Conservation (phyloP, 2,113 vertebrate genomes). For the Alethe castanea region DNA sequence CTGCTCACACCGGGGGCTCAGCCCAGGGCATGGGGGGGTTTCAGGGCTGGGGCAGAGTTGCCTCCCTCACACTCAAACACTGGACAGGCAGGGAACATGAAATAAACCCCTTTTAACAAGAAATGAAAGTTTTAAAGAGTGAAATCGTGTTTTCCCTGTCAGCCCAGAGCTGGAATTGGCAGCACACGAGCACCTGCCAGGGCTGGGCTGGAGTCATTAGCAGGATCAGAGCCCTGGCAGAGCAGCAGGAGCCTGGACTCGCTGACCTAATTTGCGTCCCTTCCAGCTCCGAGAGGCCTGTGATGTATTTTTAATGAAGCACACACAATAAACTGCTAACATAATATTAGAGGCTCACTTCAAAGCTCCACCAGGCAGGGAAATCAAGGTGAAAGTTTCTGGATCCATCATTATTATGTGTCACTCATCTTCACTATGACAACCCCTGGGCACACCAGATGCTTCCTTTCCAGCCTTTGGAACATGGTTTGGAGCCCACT, state of each 20-base stretch:
- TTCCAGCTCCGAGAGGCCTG: slow-evolving; percentile 39
- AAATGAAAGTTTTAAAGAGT: not conserved
- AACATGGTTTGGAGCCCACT: not conserved
- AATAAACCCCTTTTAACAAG: not conserved
- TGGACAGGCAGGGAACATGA: not conserved
- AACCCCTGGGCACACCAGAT: not conserved
- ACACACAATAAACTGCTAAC: slow-evolving; percentile 57
- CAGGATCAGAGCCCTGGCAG: slow-evolving; percentile 40
- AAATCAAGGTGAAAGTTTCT: slow-evolving; percentile 52
- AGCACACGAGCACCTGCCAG: slow-evolving; percentile 23
- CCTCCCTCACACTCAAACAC: not conserved
- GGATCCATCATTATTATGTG: slow-evolving; percentile 27
- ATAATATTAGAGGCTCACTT: slow-evolving; percentile 45
- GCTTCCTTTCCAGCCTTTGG: not conserved
- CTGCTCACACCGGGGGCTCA: accelerated
- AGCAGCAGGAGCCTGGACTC: slow-evolving; percentile 18
- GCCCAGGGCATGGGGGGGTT: not conserved
- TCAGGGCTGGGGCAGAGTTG: not conserved
- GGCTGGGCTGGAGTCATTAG: slow-evolving; percentile 48
- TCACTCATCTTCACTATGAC: slow-evolving; percentile 34
- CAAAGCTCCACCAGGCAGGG: slow-evolving; percentile 28
- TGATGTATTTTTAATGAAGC: slow-evolving; percentile 69
- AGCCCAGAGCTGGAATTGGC: not conserved
- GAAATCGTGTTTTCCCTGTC: not conserved
- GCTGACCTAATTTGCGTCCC: slow-evolving; percentile 62